These are phyloP conservation scores for Metallyticus violacea DNA, from an alignment of 2,888 invertebrate genomes.

Conservation along the genomic window DNA sequence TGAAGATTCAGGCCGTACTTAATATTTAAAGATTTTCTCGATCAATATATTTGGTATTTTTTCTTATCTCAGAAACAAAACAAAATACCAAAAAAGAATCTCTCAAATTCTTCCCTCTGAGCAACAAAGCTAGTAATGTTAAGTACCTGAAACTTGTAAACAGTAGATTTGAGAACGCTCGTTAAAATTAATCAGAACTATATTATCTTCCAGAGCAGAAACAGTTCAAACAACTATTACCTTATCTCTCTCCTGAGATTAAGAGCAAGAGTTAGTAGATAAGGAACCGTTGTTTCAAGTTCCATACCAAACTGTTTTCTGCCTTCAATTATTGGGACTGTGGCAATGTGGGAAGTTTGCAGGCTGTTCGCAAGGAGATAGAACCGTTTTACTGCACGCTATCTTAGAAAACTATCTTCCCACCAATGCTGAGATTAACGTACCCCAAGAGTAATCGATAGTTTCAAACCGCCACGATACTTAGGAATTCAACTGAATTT, in stretches of 20 bases:
- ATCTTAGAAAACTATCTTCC: background rate
- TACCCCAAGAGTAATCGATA: background rate
- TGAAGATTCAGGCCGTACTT: too few relatives aligned
- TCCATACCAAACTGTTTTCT: background rate
- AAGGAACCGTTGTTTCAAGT: background rate
- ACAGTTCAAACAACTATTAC: background rate
- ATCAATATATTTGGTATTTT: too few relatives aligned
- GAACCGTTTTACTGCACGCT: too few relatives aligned
- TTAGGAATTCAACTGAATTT: too few relatives aligned
- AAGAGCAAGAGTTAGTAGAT: background rate
- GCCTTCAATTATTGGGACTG: background rate
- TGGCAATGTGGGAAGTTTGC: background rate
- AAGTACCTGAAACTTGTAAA: background rate
- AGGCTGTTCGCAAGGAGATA: background rate
- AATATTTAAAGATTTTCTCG: too few relatives aligned
- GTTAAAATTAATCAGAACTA: background rate
- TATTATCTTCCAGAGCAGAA: background rate
- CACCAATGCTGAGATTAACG: background rate
- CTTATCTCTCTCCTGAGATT: background rate
- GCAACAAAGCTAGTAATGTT: background rate
- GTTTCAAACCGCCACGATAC: too few relatives aligned
- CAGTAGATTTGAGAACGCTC: background rate
- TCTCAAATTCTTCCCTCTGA: too few relatives aligned
- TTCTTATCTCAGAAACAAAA: too few relatives aligned
- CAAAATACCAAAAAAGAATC: too few relatives aligned